Base-by-base conservation (phyloP, 1,140 invertebrate species). In the Conus ventricosus region DNA sequence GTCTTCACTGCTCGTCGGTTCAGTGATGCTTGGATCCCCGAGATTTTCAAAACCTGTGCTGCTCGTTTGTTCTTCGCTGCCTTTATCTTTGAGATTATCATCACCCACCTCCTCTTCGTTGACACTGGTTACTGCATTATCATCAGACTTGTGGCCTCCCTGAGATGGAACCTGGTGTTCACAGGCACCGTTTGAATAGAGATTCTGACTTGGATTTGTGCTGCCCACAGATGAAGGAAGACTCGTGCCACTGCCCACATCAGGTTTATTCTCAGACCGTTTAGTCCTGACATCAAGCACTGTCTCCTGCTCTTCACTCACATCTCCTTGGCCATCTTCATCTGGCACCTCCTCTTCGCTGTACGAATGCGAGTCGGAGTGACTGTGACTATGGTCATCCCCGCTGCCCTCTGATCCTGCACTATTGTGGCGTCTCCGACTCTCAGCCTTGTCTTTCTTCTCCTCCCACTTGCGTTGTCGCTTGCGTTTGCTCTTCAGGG, bases 401-500 rank as follows among this genome's bases (percentile, higher is more conserved):
- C 91, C 90, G 82, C 91, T 93, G 80, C 91, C 89, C 60, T 92
- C 92, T 13, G 91, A 92, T 11, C 91, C 91, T 76, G 88, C 91
- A 88, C 92, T 94, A 82, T 92, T 92, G 27, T 91, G 89, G 51
- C 91, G 85, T 57, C 88, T 57, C 20, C 92, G 87, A 20, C 89
- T 83, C 15, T 84, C 51, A 23, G 88, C 83, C 76, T 91, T 84
- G 71, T 88, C 90, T 80, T 92, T 93, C 7, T 71, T 71, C 87
- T 94, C 92, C 85, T 95, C 92, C 67, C 91, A 88, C 88, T 94
- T 93, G 80, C 93, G 90, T 25, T 92, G 91, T 11, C 93, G 89
- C 20, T 91, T 90, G 3, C 94, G 91, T 88, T 94, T 94, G 89
- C 91, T 94, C 88, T 94, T 94, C 85, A 95, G 91, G 13, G 92